Percentiles rank a stretch among this genome's conserved stretches.
phyloP scores from a whole-genome alignment of 2,888 invertebrate genomes.

The Scrobipalpa atriplicella region DNA sequence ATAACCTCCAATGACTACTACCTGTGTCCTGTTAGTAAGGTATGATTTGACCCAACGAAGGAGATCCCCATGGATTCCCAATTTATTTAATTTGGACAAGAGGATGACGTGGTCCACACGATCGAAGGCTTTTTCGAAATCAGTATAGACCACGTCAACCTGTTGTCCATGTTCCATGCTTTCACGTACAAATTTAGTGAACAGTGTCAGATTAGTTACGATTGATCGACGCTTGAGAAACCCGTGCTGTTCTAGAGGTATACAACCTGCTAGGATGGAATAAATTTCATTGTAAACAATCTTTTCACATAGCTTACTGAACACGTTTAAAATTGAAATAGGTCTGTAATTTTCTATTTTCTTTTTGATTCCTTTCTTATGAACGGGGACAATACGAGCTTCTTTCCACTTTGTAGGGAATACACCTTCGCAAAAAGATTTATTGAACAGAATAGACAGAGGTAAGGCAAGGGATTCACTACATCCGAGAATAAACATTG shows the following conservation, averaged over 20 bases:
- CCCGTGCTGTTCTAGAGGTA: neutral
- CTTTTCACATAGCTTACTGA: neutral
- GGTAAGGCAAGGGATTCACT: neutral
- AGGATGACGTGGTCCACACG: constrained; percentile 15
- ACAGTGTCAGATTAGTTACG: neutral
- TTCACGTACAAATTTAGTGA: neutral
- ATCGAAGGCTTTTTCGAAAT: constrained; percentile 16
- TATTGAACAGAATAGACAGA: neutral
- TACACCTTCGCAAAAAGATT: neutral
- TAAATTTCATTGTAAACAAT: neutral
- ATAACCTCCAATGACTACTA: neutral
- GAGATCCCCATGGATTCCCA: constrained; percentile 9
- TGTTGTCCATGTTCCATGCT: neutral
- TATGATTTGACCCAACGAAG: neutral
- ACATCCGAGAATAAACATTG: neutral
- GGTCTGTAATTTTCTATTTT: constrained; percentile 1
- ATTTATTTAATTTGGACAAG: neutral
- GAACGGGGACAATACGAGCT: neutral
- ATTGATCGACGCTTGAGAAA: neutral
- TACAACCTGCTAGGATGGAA: neutral
- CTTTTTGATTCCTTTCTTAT: neutral
- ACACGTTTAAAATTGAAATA: neutral
- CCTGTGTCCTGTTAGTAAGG: neutral
- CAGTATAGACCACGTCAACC: constrained; percentile 11
- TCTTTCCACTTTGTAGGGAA: constrained; percentile 1